These are phyloP conservation scores for Triplophysa yarkandensis DNA, from an alignment of 2,797 vertebrate genomes.

Conservation along the genomic window DNA sequence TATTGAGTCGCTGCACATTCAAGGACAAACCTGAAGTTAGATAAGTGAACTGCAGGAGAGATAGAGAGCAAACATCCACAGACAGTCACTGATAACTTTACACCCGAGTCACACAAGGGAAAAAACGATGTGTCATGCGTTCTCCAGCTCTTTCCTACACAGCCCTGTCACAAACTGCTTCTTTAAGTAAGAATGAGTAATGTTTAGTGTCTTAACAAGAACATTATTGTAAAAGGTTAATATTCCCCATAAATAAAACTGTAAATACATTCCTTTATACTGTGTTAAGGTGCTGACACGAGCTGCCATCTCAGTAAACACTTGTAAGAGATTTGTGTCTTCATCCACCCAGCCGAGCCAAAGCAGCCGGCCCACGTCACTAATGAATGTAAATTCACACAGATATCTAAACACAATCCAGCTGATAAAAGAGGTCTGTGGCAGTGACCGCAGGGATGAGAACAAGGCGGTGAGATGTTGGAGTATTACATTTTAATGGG, in stretches of 20 bases:
- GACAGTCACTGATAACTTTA: conserved; percentile 37
- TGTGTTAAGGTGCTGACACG: neutral
- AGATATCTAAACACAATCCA: conserved; percentile 1
- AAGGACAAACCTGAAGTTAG: conserved; percentile 49
- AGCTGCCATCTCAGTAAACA: neutral
- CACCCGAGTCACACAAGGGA: conserved; percentile 23
- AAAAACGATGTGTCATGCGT: too few relatives aligned
- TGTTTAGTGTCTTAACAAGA: too few relatives aligned
- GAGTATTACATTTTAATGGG: conserved; percentile 61
- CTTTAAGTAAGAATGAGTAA: too few relatives aligned
- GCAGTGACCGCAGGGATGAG: conserved; percentile 8
- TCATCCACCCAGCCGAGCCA: neutral
- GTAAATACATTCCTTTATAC: neutral
- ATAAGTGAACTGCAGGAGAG: conserved; percentile 29
- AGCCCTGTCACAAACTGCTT: too few relatives aligned
- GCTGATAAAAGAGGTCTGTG: neutral
- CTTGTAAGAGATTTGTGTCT: neutral
- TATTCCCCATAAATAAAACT: neutral
- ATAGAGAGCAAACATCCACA: conserved; percentile 13
- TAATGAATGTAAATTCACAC: neutral
- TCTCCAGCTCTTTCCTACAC: too few relatives aligned
- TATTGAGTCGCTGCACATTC: conserved; percentile 51
- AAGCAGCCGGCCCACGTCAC: neutral
- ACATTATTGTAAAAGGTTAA: neutral
- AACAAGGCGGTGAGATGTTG: conserved; percentile 29